Conservation (phyloP, 1,140 invertebrate genomes). For the Eulimnadia texana region DNA sequence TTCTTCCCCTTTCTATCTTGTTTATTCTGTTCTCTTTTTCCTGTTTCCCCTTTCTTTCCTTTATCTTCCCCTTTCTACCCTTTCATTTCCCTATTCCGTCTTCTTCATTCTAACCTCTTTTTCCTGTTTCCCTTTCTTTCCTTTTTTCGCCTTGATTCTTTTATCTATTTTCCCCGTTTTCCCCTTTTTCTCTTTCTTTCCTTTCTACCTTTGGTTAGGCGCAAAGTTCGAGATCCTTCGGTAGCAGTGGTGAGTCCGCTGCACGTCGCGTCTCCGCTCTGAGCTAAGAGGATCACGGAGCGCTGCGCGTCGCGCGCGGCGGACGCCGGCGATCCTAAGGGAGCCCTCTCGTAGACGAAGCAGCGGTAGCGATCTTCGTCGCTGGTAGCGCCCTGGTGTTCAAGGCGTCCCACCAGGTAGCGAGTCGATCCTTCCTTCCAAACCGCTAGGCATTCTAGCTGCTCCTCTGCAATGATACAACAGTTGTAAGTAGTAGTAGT, state of each 20-base stretch:
- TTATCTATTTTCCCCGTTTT: background rate
- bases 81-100: background rate
- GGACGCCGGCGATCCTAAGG: conserved; percentile 19
- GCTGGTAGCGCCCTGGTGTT: conserved; percentile 65
- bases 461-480: conserved; percentile 50
- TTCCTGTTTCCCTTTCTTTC: conserved; percentile 3
- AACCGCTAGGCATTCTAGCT: conserved; percentile 65
- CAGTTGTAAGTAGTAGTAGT: background rate
- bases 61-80: background rate
- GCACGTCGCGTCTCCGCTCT: conserved; percentile 76
- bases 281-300: conserved; percentile 56
- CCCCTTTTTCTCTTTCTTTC: background rate
- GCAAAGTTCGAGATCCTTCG: conserved; percentile 59
- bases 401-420: conserved; percentile 63
- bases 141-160: background rate
- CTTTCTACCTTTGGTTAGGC: conserved; percentile 47
- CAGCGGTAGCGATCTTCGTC: conserved; percentile 83
- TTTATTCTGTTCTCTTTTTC: too few relatives aligned
- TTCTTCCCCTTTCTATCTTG: too few relatives aligned
- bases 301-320: conserved; percentile 25
- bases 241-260: conserved; percentile 65
- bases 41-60: conserved; percentile 1
- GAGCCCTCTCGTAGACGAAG: conserved; percentile 67
- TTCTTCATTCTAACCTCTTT: background rate
- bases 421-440: conserved; percentile 80